phyloP scores from a whole-genome alignment of 2,888 invertebrate genomes.

The Mycalesis mineus region DNA sequence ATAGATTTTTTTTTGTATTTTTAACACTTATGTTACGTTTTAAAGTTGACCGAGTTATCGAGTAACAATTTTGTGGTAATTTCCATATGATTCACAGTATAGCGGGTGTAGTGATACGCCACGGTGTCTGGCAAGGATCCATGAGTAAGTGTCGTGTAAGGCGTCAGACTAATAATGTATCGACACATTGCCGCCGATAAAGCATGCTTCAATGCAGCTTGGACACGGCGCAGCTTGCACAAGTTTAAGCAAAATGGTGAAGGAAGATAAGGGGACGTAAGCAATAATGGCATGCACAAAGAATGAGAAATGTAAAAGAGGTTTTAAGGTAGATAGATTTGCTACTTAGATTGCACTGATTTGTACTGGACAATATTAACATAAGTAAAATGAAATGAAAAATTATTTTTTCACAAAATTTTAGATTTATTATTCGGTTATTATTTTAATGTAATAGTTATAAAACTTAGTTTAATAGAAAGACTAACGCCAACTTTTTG shows the following conservation, averaged over 20 bases:
- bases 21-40: neutral
- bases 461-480: no score
- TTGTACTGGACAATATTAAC: no score
- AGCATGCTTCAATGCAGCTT: neutral
- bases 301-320: no score
- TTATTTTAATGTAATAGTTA: no score
- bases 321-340: no score
- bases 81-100: constrained; percentile 15
- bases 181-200: constrained; percentile 37
- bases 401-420: no score
- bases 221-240: constrained; percentile 7
- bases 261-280: no score
- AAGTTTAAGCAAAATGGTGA: neutral
- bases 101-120: constrained; percentile 10
- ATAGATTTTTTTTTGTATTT: neutral
- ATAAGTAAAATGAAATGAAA: no score
- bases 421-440: no score
- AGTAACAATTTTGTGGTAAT: constrained; percentile 18
- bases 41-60: constrained; percentile 2
- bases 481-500: no score
- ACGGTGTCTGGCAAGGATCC: constrained; percentile 59
- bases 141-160: constrained; percentile 46
- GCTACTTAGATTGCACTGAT: no score
- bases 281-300: no score
- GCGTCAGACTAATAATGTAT: constrained; percentile 52